Conservation (phyloP, 2,113 vertebrate species). For the Ifrita kowaldi region DNA sequence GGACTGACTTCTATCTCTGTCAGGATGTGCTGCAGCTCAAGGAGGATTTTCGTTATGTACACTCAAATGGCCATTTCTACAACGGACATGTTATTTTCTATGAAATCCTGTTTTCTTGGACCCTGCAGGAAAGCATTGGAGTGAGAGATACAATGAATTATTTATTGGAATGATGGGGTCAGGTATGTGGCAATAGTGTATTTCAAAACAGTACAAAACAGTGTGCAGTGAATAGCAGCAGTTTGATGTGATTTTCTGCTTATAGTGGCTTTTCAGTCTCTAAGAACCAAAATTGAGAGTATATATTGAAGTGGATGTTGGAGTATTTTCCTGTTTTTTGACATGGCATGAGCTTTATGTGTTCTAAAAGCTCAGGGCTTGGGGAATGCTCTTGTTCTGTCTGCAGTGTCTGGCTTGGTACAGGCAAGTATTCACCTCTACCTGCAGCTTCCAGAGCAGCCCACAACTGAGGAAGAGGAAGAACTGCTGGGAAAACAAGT, state of each 20-base stretch:
- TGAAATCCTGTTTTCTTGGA: background rate
- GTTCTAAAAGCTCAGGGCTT: background rate
- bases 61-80: background rate
- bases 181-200: background rate
- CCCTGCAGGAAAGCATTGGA: background rate
- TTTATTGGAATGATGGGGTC: background rate
- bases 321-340: background rate
- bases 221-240: background rate
- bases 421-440: background rate
- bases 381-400: background rate
- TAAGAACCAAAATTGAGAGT: background rate
- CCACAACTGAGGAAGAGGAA: background rate
- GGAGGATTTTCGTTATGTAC: background rate
- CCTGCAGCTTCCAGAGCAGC: background rate
- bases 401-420: background rate
- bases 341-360: background rate
- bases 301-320: background rate
- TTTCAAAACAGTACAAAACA: background rate
- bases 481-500: background rate
- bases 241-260: slow-evolving; percentile 1
- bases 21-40: background rate
- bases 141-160: background rate
- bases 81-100: background rate
- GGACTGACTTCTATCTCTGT: background rate
- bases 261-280: background rate